Evolutionary conservation across 2,113 vertebrate genomes (phyloP).

Genomic region (Aythya baeri): DNA sequence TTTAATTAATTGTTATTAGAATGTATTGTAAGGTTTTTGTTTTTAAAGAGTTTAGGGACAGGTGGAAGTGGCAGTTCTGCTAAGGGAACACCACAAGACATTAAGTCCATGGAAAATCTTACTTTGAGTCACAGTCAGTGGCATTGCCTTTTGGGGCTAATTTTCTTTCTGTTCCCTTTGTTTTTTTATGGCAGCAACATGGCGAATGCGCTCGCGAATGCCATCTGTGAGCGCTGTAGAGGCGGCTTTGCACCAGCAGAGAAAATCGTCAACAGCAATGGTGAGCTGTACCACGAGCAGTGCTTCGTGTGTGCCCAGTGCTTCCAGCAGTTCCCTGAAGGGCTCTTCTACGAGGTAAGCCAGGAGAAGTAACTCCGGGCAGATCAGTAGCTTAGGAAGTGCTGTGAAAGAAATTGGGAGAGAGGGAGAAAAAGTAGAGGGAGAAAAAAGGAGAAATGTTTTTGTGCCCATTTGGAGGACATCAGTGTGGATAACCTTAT

Average conservation of each 20-base stretch:
- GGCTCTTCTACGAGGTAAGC: slow-evolving; percentile 96
- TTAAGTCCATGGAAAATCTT: background rate
- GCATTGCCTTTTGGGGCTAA: background rate
- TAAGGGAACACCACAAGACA: background rate
- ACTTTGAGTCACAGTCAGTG: background rate
- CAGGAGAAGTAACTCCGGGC: background rate
- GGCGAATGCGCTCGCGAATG: slow-evolving; percentile 94
- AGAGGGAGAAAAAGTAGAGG: background rate
- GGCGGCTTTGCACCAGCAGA: slow-evolving; percentile 91
- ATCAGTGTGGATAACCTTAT: background rate
- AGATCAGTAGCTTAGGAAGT: background rate
- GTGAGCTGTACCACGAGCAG: slow-evolving; percentile 95
- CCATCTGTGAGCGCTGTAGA: slow-evolving; percentile 94
- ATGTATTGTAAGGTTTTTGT: accelerated
- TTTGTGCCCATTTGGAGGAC: background rate
- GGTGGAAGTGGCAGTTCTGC: background rate
- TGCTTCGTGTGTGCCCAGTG: slow-evolving; percentile 98
- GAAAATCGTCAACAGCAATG: slow-evolving; percentile 98
- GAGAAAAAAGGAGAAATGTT: background rate
- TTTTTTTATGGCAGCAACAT: slow-evolving; percentile 87
- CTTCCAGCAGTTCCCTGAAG: slow-evolving; percentile 96
- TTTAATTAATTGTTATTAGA: background rate
- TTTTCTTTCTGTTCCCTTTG: background rate
- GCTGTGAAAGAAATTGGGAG: background rate
- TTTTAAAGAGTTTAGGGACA: background rate